Evolutionary conservation across 2,888 invertebrate genomes (phyloP).

Genomic region (Aleiodes alternator): DNA sequence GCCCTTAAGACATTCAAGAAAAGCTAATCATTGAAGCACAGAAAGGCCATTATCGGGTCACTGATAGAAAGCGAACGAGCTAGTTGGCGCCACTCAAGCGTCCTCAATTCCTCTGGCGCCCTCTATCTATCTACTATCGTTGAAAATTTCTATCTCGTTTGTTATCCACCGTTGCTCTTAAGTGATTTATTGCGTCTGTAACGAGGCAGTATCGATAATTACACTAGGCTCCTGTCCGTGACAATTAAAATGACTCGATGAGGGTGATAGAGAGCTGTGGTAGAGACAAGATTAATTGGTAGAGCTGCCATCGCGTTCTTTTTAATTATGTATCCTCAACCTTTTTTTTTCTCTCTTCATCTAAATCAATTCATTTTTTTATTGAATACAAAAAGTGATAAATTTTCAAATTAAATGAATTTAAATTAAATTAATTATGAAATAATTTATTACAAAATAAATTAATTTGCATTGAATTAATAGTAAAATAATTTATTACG

Average conservation of each 20-base stretch:
- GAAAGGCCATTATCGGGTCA: no score
- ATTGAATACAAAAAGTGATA: no score
- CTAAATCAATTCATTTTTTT: no score
- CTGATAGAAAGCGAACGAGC: background rate
- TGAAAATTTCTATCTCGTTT: conserved; percentile 8
- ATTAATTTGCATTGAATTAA: no score
- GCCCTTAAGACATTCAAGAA: background rate
- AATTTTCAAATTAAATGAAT: no score
- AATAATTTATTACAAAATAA: no score
- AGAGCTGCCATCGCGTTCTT: background rate
- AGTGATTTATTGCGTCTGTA: conserved; percentile 24
- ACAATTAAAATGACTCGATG: conserved; percentile 32
- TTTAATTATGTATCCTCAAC: background rate
- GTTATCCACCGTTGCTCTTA: background rate
- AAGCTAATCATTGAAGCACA: background rate
- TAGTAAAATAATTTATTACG: no score
- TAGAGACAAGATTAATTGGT: conserved; percentile 16
- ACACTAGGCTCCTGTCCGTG: conserved; percentile 13
- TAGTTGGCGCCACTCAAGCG: background rate
- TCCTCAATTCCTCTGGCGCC: conserved; percentile 7
- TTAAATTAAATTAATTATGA: no score
- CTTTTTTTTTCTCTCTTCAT: background rate
- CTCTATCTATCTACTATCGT: background rate
- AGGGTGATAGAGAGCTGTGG: conserved; percentile 10
- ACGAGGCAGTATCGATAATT: conserved; percentile 22